These are phyloP conservation scores for Pseudorectes ferrugineus DNA, from an alignment of 2,113 vertebrate genomes.

Conservation along the genomic window DNA sequence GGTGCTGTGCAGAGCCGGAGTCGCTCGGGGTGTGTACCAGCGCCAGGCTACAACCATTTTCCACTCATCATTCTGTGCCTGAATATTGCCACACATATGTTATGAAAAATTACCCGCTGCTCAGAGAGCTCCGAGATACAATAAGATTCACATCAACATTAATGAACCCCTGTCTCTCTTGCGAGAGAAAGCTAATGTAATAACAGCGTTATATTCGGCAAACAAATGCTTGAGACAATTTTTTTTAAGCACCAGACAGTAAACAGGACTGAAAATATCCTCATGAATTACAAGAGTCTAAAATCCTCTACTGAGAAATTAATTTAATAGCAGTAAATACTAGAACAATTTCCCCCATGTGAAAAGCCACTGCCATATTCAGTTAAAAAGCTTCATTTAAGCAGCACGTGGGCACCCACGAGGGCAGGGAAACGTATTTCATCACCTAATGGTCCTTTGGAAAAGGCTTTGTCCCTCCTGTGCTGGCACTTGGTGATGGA, in stretches of 20 bases:
- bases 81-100: conserved; percentile 27
- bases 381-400: conserved; percentile 17
- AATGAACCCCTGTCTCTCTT: conserved; percentile 55
- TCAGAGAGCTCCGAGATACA: conserved; percentile 37
- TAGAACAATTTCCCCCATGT: conserved; percentile 33
- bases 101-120: conserved; percentile 51
- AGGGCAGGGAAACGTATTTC: neutral
- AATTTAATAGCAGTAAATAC: conserved; percentile 51
- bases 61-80: neutral
- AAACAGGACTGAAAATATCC: conserved; percentile 61
- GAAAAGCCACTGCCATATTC: neutral
- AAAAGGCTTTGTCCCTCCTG: neutral
- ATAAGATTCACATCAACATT: conserved; percentile 47
- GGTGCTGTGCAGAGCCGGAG: neutral
- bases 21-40: neutral
- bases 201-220: conserved; percentile 52
- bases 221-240: conserved; percentile 54
- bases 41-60: neutral
- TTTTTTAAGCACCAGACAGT: conserved; percentile 57
- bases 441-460: neutral
- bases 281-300: conserved; percentile 53
- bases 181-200: conserved; percentile 32
- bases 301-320: conserved; percentile 47
- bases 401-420: neutral
- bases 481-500: fast-evolving